Evolutionary conservation across 2,113 vertebrate genomes (phyloP).

Genomic region (Cromileptes altivelis): DNA sequence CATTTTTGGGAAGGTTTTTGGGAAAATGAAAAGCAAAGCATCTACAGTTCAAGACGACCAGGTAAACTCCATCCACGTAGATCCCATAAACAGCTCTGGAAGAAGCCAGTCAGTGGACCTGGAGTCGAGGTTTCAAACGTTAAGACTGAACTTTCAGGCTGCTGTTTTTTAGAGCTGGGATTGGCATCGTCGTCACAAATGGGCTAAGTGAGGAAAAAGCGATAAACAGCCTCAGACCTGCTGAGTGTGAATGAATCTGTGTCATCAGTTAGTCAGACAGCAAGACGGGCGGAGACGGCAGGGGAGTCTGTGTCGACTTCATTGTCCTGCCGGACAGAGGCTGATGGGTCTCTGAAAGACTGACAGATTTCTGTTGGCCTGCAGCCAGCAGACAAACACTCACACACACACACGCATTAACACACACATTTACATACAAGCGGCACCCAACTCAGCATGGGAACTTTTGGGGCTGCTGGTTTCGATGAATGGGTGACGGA

Average conservation of each 20-base stretch:
- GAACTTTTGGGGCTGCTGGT: conserved; percentile 64
- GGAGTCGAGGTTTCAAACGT: no score
- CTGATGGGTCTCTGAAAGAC: conserved; percentile 50
- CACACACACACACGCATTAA: conserved; percentile 29
- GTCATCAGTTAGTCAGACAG: conserved; percentile 67
- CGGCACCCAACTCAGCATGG: conserved; percentile 64
- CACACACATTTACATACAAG: conserved; percentile 50
- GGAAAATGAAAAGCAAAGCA: no score
- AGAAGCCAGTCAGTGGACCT: no score
- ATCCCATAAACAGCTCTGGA: no score
- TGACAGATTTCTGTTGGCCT: conserved; percentile 65
- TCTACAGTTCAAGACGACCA: no score
- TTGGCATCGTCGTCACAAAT: background rate
- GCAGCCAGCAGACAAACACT: conserved; percentile 57
- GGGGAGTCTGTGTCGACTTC: conserved; percentile 44
- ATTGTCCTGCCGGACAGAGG: conserved; percentile 52
- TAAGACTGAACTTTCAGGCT: background rate
- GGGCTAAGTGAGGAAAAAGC: background rate
- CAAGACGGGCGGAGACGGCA: conserved; percentile 43
- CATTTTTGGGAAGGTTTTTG: no score
- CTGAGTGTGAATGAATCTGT: conserved; percentile 50
- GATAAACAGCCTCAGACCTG: conserved; percentile 38
- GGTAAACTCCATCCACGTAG: no score
- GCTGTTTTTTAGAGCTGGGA: background rate
- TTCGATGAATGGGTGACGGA: conserved; percentile 49